Percentiles rank a stretch among this genome's conserved stretches.
Evolutionary conservation across 2,113 vertebrate species (phyloP).

Genomic region (Corythornis madagascariensis): DNA sequence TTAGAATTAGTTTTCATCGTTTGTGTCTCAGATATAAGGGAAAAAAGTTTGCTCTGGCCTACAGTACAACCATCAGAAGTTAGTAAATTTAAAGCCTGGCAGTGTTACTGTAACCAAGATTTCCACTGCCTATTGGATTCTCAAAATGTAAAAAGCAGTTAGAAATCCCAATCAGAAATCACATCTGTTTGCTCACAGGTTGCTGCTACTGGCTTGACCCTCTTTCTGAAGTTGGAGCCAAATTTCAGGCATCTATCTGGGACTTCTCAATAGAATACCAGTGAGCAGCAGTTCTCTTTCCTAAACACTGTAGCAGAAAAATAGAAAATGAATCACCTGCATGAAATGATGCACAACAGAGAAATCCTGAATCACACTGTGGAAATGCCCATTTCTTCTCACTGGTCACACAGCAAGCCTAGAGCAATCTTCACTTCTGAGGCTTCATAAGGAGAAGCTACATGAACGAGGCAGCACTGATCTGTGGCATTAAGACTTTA

Average conservation of each 20-base stretch:
- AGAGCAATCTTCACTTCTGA: neutral
- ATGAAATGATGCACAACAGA: neutral
- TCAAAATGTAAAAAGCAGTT: neutral
- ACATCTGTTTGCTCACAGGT: neutral
- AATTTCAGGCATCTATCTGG: neutral
- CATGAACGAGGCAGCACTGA: fast-evolving
- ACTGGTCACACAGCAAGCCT: neutral
- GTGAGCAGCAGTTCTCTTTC: neutral
- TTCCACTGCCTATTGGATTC: neutral
- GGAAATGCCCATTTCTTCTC: slow-evolving; percentile 6
- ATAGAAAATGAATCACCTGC: neutral
- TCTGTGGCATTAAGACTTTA: neutral
- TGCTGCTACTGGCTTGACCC: neutral
- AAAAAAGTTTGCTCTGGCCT: neutral
- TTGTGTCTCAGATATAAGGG: neutral
- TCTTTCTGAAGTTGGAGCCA: neutral
- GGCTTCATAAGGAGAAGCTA: neutral
- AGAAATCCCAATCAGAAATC: neutral
- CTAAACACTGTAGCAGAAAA: neutral
- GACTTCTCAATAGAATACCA: neutral
- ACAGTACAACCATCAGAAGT: neutral
- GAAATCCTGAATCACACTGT: slow-evolving; percentile 18
- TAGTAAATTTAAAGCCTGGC: neutral
- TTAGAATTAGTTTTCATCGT: neutral
- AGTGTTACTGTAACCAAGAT: neutral